These are phyloP conservation scores for Peromyscus attwateri DNA, from an alignment of 2,797 vertebrate genomes.

Conservation along the genomic window DNA sequence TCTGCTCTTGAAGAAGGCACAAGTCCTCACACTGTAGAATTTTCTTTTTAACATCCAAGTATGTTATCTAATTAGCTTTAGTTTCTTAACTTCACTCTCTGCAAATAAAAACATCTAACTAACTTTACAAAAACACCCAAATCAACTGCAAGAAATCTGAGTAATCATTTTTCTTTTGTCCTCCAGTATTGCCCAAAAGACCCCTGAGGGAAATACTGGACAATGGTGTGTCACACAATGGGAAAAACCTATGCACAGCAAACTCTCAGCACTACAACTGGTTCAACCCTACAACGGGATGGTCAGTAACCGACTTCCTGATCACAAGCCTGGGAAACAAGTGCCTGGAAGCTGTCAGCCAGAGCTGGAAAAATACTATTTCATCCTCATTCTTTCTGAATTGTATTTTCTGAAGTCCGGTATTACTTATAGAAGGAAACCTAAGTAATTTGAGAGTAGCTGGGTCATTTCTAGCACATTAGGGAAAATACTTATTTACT, in stretches of 20 bases:
- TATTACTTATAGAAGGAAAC: constrained; percentile 44
- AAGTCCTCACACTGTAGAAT: background rate
- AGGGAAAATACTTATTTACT: background rate
- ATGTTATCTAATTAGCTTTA: background rate
- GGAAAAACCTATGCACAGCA: constrained; percentile 10
- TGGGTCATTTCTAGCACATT: constrained; percentile 10
- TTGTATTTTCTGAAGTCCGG: constrained; percentile 9
- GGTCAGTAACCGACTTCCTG: background rate
- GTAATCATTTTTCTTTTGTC: constrained; percentile 30
- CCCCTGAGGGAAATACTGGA: constrained; percentile 13
- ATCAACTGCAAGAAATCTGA: constrained; percentile 50
- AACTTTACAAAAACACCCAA: background rate
- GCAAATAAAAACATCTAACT: constrained; percentile 17
- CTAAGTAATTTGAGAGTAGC: background rate
- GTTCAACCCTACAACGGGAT: background rate
- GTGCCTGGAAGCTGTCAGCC: background rate
- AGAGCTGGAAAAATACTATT: background rate
- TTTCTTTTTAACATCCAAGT: background rate
- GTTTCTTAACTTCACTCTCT: background rate
- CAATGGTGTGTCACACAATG: background rate
- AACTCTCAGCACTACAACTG: constrained; percentile 29
- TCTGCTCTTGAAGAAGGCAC: background rate
- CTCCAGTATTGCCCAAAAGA: constrained; percentile 30
- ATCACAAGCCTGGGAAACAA: constrained; percentile 47
- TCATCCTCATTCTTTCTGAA: constrained; percentile 26